Evolutionary conservation across 2,888 invertebrate species (phyloP).

Genomic region (Eilema sororculum): DNA sequence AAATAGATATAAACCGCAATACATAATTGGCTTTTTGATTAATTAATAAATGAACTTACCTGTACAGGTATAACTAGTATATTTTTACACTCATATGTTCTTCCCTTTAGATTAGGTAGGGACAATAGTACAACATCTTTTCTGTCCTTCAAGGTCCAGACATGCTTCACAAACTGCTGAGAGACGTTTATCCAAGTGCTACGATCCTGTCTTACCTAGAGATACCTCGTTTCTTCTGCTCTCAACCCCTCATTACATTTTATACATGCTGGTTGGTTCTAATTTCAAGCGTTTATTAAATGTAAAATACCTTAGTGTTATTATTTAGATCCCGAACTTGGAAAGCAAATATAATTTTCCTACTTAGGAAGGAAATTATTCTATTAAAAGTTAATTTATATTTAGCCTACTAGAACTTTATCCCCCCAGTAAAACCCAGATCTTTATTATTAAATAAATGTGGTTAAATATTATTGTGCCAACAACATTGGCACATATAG

Average conservation of each 20-base stretch:
- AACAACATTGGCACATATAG: not conserved
- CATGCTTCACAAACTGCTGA: no score
- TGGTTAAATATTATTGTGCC: not conserved
- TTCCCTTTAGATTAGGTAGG: not conserved
- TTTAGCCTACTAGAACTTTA: not conserved
- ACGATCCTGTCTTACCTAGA: no score
- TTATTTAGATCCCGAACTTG: no score
- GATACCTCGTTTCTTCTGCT: no score
- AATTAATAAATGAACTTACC: not conserved
- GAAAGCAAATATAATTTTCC: no score
- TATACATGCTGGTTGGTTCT: not conserved
- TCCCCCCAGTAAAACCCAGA: not conserved
- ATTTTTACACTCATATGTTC: no score
- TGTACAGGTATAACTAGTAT: not conserved
- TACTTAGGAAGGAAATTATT: not conserved
- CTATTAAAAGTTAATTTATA: not conserved
- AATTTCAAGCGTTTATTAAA: not conserved
- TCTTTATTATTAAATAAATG: not conserved
- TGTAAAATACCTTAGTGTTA: not conserved
- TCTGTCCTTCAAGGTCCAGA: no score
- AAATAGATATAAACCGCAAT: slow-evolving; percentile 29
- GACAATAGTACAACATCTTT: not conserved
- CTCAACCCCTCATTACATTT: not conserved
- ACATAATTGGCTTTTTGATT: slow-evolving; percentile 18
- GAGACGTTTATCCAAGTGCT: not conserved